Base-by-base conservation (phyloP, 2,797 vertebrate genomes). In the Acomys russatus region DNA sequence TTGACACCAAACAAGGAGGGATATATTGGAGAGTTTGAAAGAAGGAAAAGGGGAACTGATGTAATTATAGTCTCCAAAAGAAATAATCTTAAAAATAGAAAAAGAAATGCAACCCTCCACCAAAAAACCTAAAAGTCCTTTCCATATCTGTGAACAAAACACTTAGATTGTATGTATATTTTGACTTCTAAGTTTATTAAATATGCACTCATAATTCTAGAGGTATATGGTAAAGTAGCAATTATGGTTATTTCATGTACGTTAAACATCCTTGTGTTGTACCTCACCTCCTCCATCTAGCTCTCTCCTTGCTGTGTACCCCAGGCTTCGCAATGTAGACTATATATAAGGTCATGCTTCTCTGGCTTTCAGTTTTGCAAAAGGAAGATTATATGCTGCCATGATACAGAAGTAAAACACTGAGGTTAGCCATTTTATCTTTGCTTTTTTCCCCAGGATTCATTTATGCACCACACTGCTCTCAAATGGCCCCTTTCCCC, bases 361-460 rank as follows among this genome's bases (percentile, higher is more conserved):
- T 96, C 44, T 82, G 77, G 68, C 63, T 94, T 97, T 71, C 35
- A 91, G n/a, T 59, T 88, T 94, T 28, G 82, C 64, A 92, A 93
- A 95, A 96, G 76, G 79, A 30, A 92, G 78, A 17, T 20, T 68
- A 6, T 49, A 85, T 64, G 25, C 11, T 56, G 82, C 25, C 23
- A 97, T 30, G 51, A 74, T 71, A 82, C 14, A 79, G 71, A 94
- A 80, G 9, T 33, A 35, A 93, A 80, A 49, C 61, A 9, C 84
- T 56, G 54, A 95, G 30, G n/a, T 92, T 35, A 68, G 30, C 20
- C 20, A 22, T 33, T 38, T 83, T 15, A 5, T 35, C 35, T 64
- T 61, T 78, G 38, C 33, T 84, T 20, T 71, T 33, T 94, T 73
- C 38, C 18, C 80, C 25, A 59, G 80, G 80, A 86, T 80, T 20